Base-by-base conservation (phyloP, 2,888 invertebrate species). In the Drosophila parthenogenetica region DNA sequence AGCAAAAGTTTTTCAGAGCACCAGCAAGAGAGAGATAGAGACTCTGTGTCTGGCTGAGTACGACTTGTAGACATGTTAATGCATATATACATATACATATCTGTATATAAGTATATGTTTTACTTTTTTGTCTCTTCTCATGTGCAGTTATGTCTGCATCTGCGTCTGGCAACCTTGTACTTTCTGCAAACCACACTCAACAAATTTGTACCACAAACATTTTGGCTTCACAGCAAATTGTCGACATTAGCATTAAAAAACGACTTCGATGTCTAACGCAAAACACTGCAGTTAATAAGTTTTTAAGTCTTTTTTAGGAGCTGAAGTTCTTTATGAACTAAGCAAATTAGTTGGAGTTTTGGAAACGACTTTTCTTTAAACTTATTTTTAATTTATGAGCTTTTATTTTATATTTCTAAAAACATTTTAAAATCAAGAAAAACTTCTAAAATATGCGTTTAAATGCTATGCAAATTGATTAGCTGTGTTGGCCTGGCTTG, bases 381-480 rank as follows among this genome's bases (percentile, higher is more conserved):
- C 3, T 19, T 19, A 19, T 3, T 3, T 19, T 19, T 19, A 3
- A 19, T 19, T 3, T 3, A 19, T 19, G 2, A 3, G 2, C 19
- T 19, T 19, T 19, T 19, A 19, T 19, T 19, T 19, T 19, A 19
- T 3, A 2, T 19, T 19, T 19, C 2, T 3, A 19, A 19, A 19
- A 50, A 29, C 53, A 54, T 16, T 13, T 7, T 25, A 29, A 64
- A 32, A 49, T n/a, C 35, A 17, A 25, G 29, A 2, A 29, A 29
- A 29, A 5, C 29, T 8, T 29, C 2, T 39, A 10, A 45, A 45
- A 19, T 39, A 19, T 61, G 59, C 32, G 59, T 46, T 7, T 53
- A 40, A 29, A 10, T 46, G 17, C 25, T 57, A 62, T 71, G 57
- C 65, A 67, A 85, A 85, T 82, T 73, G 82, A 82, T 77, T 82